Evolutionary conservation across 1,140 invertebrate genomes (phyloP).

Genomic region (Megalopta genalis): DNA sequence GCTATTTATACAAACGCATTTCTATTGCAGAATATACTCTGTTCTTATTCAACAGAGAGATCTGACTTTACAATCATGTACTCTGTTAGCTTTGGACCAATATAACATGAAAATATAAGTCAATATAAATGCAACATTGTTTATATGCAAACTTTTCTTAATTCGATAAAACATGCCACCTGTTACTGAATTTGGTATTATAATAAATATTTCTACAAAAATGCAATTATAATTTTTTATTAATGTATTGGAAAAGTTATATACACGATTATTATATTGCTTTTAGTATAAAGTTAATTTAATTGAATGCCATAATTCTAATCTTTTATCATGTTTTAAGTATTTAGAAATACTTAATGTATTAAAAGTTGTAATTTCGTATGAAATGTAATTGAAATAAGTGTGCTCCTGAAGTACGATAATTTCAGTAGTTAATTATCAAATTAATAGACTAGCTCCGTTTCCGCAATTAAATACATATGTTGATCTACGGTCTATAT

Average conservation of each 20-base stretch:
- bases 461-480: constrained; percentile 13
- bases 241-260: constrained; percentile 30
- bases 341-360: constrained; percentile 5
- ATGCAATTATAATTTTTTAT: constrained; percentile 28
- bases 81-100: constrained; percentile 28
- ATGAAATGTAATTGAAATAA: constrained; percentile 30
- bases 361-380: constrained; percentile 12
- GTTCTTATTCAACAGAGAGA: neutral
- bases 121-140: constrained; percentile 21
- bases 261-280: constrained; percentile 3
- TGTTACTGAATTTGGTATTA: constrained; percentile 48
- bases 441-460: constrained; percentile 6
- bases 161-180: constrained; percentile 27
- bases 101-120: constrained; percentile 33
- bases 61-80: constrained; percentile 11
- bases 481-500: constrained; percentile 6
- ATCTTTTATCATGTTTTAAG: neutral
- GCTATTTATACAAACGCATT: constrained; percentile 25
- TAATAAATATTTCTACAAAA: constrained; percentile 49
- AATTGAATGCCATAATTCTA: neutral
- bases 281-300: constrained; percentile 11
- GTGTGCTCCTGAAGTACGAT: neutral
- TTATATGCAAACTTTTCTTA: constrained; percentile 44
- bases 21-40: constrained; percentile 30
- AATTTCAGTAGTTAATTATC: constrained; percentile 7